These are phyloP conservation scores for Drosophila mulleri DNA, from an alignment of 2,888 invertebrate genomes.

Conservation along the genomic window DNA sequence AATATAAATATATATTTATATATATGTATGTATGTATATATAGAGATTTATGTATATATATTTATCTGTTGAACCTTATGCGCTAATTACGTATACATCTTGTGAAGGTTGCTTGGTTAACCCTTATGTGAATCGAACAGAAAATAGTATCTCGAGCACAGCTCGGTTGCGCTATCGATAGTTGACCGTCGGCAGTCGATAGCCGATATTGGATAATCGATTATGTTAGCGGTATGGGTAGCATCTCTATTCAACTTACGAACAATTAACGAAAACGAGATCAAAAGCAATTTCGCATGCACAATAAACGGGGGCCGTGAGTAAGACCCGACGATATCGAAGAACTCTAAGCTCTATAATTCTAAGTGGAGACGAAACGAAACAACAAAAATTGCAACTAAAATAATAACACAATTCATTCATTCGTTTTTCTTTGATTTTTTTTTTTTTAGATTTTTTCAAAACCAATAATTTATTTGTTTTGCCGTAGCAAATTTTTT, in stretches of 20 bases:
- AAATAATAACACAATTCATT: slow-evolving; percentile 72
- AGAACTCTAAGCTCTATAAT: slow-evolving; percentile 46
- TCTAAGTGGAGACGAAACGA: slow-evolving; percentile 31
- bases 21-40: slow-evolving; percentile 55
- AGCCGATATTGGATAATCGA: slow-evolving; percentile 15
- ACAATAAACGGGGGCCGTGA: slow-evolving; percentile 12
- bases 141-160: slow-evolving; percentile 59
- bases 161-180: slow-evolving; percentile 51
- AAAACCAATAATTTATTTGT: slow-evolving; percentile 73
- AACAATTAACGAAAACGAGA: slow-evolving; percentile 76
- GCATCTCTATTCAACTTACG: slow-evolving; percentile 52
- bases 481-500: slow-evolving; percentile 62
- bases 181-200: slow-evolving; percentile 39
- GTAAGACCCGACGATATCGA: slow-evolving; percentile 26
- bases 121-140: slow-evolving; percentile 61
- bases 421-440: slow-evolving; percentile 64
- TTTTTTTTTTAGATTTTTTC: slow-evolving; percentile 57
- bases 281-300: slow-evolving; percentile 68
- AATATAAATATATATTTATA: slow-evolving; percentile 68
- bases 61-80: slow-evolving; percentile 72
- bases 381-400: slow-evolving; percentile 51
- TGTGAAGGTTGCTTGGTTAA: slow-evolving; percentile 79
- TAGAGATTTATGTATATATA: slow-evolving; percentile 55
- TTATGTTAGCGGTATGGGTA: slow-evolving; percentile 29
- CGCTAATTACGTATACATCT: slow-evolving; percentile 85